Evolutionary conservation across 2,888 invertebrate species (phyloP).

Genomic region (Cerceris ruficornis): DNA sequence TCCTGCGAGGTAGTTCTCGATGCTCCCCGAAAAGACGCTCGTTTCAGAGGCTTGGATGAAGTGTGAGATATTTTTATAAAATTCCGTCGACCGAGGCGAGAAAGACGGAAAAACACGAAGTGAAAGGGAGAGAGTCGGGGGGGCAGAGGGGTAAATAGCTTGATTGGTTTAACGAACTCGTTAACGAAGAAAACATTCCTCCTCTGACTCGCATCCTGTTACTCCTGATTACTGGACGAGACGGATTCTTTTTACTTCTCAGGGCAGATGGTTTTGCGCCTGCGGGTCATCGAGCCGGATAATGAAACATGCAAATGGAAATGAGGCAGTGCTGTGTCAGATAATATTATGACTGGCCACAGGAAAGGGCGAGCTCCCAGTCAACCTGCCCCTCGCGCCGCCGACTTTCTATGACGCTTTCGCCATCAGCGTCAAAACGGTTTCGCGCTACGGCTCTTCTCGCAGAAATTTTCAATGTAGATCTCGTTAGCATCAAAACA

Average conservation of each 20-base stretch:
- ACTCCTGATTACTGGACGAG: constrained; percentile 60
- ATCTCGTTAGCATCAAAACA: constrained; percentile 58
- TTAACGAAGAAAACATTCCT: constrained; percentile 56
- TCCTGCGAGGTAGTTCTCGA: neutral
- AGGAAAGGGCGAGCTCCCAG: constrained; percentile 58
- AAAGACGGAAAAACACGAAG: no score
- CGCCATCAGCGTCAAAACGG: constrained; percentile 54
- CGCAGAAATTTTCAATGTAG: constrained; percentile 53
- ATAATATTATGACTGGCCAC: constrained; percentile 77
- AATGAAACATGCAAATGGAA: constrained; percentile 77
- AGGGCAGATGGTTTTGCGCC: constrained; percentile 57
- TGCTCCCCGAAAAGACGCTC: neutral
- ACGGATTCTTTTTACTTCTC: constrained; percentile 58
- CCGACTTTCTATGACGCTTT: constrained; percentile 59
- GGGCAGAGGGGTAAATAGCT: constrained; percentile 43
- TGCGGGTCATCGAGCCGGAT: constrained; percentile 74
- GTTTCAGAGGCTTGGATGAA: no score
- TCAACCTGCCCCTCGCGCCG: constrained; percentile 38
- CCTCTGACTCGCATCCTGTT: constrained; percentile 43
- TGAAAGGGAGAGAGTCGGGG: constrained; percentile 9
- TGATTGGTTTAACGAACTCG: constrained; percentile 56
- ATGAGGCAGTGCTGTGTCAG: constrained; percentile 73
- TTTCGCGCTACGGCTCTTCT: constrained; percentile 47
- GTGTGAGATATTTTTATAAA: no score
- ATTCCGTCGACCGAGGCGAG: neutral